Base-by-base conservation (phyloP, 2,113 vertebrate genomes). In the Hiodon tergisus region DNA sequence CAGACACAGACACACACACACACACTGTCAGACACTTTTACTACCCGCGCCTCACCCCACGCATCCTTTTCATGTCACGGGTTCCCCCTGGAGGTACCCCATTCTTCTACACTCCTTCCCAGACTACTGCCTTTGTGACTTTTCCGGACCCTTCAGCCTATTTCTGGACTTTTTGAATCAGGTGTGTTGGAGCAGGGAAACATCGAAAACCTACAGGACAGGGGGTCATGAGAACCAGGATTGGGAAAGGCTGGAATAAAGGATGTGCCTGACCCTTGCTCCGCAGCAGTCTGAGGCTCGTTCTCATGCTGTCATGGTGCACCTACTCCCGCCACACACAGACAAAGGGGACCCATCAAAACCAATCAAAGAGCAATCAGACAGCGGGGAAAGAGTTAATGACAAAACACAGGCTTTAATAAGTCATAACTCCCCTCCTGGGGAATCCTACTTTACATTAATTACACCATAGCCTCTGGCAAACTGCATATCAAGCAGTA, bases 381-480 rank as follows among this genome's bases (percentile, higher is more conserved):
- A 55, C 68, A 74, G 69, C 61, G 68, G 47, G 47, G 68, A 81
- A 79, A 46, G 76, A 80, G 85, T 89, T 89, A 88, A 90, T 82
- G 73, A 83, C 50, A 79, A 85, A 89, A 84, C 14, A 46, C 79
- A 83, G 82, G 78, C 78, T 76, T 88, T 91, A 89, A 91, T 85
- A 89, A 88, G 87, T 87, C 81, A 84, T 86, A 91, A 86, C 70
- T 80, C 83, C 76, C 88, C 89, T 89, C 87, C 17, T 75, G 85
- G 88, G 88, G 86, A 87, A 81, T 85, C 74, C 75, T 77, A 80
- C 84, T 92, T 92, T 93, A 90, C 86, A 90, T 92, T 90, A 90
- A 92, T 93, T 92, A 91, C 85, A 86, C 80, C 77, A 61, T 78
- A 87, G 90, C 91, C 90, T 82, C 87, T 84, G 91, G 92, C 89